These are phyloP conservation scores for Galeruca laticollis DNA, from an alignment of 2,888 invertebrate genomes.

Conservation along the genomic window DNA sequence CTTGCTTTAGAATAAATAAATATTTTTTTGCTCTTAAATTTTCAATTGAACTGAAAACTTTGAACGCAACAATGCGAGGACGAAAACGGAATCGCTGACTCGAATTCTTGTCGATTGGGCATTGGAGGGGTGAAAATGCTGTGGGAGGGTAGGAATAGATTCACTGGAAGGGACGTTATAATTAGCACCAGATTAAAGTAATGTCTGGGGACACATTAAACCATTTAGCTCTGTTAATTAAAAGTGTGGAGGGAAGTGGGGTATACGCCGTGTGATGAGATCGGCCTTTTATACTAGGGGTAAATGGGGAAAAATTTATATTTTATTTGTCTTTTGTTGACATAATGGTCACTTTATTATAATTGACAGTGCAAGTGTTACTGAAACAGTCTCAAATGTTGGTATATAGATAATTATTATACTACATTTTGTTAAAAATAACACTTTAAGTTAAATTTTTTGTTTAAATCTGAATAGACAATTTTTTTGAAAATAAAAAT, in stretches of 20 bases:
- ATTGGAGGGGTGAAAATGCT: slow-evolving; percentile 7
- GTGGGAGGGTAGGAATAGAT: slow-evolving; percentile 44
- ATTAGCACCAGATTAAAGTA: slow-evolving; percentile 76
- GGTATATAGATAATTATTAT: too few relatives aligned
- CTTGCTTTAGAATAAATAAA: too few relatives aligned
- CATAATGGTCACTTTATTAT: too few relatives aligned
- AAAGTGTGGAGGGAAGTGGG: slow-evolving; percentile 66
- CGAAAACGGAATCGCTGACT: slow-evolving; percentile 32
- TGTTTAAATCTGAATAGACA: too few relatives aligned
- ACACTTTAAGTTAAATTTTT: too few relatives aligned
- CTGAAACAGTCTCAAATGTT: too few relatives aligned
- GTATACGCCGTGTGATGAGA: slow-evolving; percentile 61
- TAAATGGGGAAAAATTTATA: slow-evolving; percentile 5
- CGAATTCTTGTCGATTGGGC: slow-evolving; percentile 30
- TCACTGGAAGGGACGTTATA: slow-evolving; percentile 68
- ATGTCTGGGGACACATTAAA: slow-evolving; percentile 74
- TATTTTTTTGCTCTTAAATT: not conserved
- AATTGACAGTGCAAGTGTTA: too few relatives aligned
- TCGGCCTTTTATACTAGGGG: slow-evolving; percentile 8
- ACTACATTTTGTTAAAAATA: too few relatives aligned
- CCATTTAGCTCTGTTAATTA: slow-evolving; percentile 70
- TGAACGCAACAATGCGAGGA: not conserved
- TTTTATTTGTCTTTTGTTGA: not conserved
- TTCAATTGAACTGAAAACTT: not conserved
- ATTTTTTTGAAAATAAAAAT: too few relatives aligned